phyloP scores from a whole-genome alignment of 2,113 vertebrate species.

The Muntiacus muntjak region DNA sequence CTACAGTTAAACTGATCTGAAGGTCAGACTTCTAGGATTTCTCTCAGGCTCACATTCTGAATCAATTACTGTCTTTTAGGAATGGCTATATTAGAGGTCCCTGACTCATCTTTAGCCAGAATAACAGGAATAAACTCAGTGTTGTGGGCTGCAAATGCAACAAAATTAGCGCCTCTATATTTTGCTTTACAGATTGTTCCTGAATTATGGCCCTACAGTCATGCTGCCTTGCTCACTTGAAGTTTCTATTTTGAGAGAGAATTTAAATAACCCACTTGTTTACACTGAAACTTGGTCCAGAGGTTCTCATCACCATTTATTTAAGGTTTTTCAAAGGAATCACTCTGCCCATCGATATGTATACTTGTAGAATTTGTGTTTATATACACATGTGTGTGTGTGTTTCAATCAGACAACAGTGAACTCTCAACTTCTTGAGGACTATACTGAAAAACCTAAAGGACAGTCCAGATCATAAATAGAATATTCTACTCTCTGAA shows the following conservation, averaged over 20 bases:
- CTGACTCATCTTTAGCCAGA: constrained; percentile 33
- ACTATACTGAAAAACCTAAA: background rate
- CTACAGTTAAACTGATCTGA: constrained; percentile 59
- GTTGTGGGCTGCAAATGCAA: background rate
- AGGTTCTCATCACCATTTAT: background rate
- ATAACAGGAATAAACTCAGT: background rate
- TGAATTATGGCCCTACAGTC: background rate
- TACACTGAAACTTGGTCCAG: background rate
- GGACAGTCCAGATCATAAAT: constrained; percentile 1
- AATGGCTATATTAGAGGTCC: constrained; percentile 26
- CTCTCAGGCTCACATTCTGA: constrained; percentile 45
- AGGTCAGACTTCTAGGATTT: constrained; percentile 70
- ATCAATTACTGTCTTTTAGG: constrained; percentile 63
- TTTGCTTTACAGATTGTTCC: background rate
- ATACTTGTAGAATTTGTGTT: background rate
- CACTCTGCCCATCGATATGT: background rate
- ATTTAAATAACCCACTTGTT: constrained; percentile 12
- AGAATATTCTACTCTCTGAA: background rate
- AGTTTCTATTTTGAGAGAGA: background rate
- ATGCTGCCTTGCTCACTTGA: background rate
- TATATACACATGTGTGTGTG: background rate
- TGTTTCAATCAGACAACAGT: background rate
- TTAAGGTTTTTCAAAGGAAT: constrained; percentile 17
- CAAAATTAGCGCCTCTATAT: background rate
- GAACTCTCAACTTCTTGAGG: background rate